Base-by-base conservation (phyloP, 2,113 vertebrate genomes). In the Alethe diademata region DNA sequence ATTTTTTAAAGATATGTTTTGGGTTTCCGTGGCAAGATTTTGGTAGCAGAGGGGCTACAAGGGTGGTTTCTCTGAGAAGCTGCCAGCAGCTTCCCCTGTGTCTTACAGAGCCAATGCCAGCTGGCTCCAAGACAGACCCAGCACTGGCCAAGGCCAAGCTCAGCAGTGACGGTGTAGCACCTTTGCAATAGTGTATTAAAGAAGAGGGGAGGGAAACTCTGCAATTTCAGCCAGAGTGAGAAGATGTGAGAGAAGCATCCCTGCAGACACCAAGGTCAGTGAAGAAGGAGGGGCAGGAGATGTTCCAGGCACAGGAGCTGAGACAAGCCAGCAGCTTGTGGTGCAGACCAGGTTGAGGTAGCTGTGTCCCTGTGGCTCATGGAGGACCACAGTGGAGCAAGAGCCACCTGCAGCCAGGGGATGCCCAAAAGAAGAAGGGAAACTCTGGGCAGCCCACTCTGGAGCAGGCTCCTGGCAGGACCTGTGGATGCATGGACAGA, bases 381-480 rank as follows among this genome's bases (percentile, higher is more conserved):
- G 33, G 12, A 43, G 40, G 19, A 1, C 6, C 8, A 42, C 0
- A 0, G 2, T 8, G 36, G 33, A 64, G 23, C 26, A 64, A 57
- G 5, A 35, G 5, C 45, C 25, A 47, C 38, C 58, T 60, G 45
- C 45, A 86, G 8, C 9, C 57, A 40, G 29, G 3, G 22, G n/a
- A 42, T 33, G 48, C 16, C 23, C 3, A 1, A 48, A 48, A 48
- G 26, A 65, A 61, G 23, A 42, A 40, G 19, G 9, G 43, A 78
- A 61, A 23, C 35, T 13, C 2, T 29, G 11, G 33, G 42, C 35
- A 35, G 62, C 33, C 28, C 11, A 1, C 1, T 0, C 36, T 64
- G 56, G 12, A 81, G 20, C 17, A 45, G 36, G 14, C 12, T 79
- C 48, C 54, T 57, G 54, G 48, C 36, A 88, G 42, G 33, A 33